Conservation (phyloP, 2,797 vertebrate species). For the Enteromius radiatus region DNA sequence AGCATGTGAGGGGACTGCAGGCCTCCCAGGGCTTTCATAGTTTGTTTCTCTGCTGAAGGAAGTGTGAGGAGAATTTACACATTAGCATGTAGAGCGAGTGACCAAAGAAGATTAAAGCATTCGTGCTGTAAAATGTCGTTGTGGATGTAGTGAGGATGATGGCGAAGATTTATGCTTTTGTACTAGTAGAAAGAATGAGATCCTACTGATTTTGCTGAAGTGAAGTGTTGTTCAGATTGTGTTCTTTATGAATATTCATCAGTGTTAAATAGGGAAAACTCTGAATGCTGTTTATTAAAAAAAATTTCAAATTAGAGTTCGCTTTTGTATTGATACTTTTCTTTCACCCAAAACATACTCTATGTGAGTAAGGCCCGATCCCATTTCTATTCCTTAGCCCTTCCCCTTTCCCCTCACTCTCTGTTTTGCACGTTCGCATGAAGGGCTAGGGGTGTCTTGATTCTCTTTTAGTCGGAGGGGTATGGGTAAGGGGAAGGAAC, state of each 20-base stretch:
- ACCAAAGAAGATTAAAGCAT: background rate
- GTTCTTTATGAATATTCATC: background rate
- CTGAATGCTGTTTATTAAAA: background rate
- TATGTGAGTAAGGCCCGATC: background rate
- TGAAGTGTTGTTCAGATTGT: background rate
- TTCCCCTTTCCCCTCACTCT: no score
- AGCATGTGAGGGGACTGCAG: slow-evolving; percentile 26
- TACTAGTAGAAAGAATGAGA: background rate
- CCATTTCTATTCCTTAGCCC: no score
- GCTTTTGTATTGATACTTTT: background rate
- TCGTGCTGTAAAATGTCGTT: background rate
- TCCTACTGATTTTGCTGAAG: background rate
- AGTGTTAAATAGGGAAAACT: background rate
- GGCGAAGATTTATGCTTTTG: background rate
- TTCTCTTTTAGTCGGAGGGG: no score
- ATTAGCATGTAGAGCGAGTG: slow-evolving; percentile 21
- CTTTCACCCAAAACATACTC: background rate
- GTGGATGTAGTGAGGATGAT: background rate
- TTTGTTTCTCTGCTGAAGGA: slow-evolving; percentile 40
- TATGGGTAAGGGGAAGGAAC: no score
- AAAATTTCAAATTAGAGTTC: background rate
- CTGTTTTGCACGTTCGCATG: no score
- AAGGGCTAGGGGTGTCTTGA: no score
- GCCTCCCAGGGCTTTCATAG: slow-evolving; percentile 32
- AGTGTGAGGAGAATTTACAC: slow-evolving; percentile 7